Conservation (phyloP, 1,140 invertebrate genomes). For the Leptinotarsa lineolata region DNA sequence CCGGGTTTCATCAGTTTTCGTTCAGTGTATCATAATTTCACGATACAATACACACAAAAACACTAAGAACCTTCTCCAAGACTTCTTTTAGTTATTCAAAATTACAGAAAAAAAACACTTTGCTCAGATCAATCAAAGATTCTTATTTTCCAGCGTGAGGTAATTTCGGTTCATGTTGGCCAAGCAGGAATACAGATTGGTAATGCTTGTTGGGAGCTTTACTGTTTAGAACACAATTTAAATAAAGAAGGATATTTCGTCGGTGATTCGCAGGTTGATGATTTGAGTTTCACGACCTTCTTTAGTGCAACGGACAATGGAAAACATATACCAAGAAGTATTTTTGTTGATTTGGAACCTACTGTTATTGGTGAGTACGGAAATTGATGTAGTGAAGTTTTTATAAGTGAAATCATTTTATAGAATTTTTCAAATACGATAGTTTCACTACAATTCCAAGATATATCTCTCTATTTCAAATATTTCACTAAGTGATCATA, state of each 20-base stretch:
- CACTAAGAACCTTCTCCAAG: too few species aligned
- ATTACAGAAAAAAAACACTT: too few species aligned
- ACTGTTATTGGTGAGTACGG: constrained; percentile 70
- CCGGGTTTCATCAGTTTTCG: too few species aligned
- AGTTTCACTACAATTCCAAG: constrained; percentile 52
- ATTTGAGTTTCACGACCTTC: constrained; percentile 67
- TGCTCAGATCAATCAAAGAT: too few species aligned
- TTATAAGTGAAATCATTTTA: too few species aligned
- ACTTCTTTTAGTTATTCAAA: too few species aligned
- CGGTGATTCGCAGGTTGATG: constrained; percentile 55
- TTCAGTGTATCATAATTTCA: too few species aligned
- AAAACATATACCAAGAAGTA: constrained; percentile 70
- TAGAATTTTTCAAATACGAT: too few species aligned
- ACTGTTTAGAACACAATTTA: constrained; percentile 77
- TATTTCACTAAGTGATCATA: too few species aligned
- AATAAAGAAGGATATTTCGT: constrained; percentile 67
- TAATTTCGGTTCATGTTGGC: constrained; percentile 68
- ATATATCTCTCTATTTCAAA: too few species aligned
- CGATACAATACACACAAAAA: too few species aligned
- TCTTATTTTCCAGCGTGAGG: constrained; percentile 60
- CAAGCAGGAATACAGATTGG: constrained; percentile 71
- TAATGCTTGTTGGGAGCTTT: constrained; percentile 69
- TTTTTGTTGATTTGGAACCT: constrained; percentile 75
- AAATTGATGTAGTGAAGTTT: constrained; percentile 55
- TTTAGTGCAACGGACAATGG: constrained; percentile 69